Evolutionary conservation across 1,140 invertebrate species (phyloP).

Genomic region (Parasteatoda tepidariorum): DNA sequence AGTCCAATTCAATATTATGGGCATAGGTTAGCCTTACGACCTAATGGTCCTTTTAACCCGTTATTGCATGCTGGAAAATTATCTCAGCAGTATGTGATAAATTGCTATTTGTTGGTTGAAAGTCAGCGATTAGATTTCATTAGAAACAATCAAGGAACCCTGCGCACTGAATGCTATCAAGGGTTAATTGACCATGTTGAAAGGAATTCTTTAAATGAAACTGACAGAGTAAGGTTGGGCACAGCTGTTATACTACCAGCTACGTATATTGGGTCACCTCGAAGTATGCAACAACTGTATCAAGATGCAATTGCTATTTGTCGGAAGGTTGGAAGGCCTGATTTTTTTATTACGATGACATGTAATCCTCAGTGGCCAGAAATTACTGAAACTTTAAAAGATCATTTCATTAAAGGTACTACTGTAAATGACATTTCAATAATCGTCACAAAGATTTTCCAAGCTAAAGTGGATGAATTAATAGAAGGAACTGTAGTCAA

Average conservation of each 20-base stretch:
- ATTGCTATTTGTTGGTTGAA: too few species aligned
- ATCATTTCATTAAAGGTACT: slow-evolving; percentile 59
- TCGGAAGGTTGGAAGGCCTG: slow-evolving; percentile 66
- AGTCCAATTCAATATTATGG: too few species aligned
- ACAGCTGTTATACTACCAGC: slow-evolving; percentile 36
- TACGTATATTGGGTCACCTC: slow-evolving; percentile 32
- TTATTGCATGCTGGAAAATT: too few species aligned
- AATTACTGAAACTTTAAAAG: slow-evolving; percentile 65
- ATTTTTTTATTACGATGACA: slow-evolving; percentile 70
- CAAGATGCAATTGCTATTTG: slow-evolving; percentile 67
- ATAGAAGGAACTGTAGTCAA: too few species aligned
- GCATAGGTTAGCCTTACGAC: too few species aligned
- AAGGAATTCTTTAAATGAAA: neutral
- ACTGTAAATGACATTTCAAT: slow-evolving; percentile 66
- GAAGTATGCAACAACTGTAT: slow-evolving; percentile 50
- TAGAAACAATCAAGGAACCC: slow-evolving; percentile 40
- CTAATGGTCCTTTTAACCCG: too few species aligned
- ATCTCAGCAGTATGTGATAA: too few species aligned
- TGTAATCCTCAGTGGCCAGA: slow-evolving; percentile 71
- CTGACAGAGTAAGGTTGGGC: neutral
- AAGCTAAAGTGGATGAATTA: slow-evolving; percentile 66
- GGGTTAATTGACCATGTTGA: slow-evolving; percentile 18
- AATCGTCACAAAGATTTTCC: slow-evolving; percentile 68
- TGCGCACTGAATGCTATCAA: slow-evolving; percentile 53
- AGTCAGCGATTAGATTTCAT: slow-evolving; percentile 39